A percentile compares a stretch with the other conserved stretches of the same genome.
These are phyloP conservation scores for Acronicta alni DNA, from an alignment of 2,888 invertebrate genomes.

Conservation along the genomic window DNA sequence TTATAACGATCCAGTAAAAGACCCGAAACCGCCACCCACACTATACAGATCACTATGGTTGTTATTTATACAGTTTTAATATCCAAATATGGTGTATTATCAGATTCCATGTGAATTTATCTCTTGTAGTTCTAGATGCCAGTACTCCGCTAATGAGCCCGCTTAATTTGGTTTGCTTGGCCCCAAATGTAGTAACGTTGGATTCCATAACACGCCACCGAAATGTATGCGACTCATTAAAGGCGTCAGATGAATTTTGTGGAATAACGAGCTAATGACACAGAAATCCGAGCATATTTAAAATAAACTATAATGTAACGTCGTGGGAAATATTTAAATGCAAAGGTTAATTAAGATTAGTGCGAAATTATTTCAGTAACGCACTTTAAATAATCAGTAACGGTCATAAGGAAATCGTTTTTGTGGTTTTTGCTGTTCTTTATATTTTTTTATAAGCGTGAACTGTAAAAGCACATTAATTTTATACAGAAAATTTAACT, in stretches of 20 bases:
- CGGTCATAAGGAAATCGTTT: slow-evolving; percentile 4
- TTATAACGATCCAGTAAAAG: slow-evolving; percentile 38
- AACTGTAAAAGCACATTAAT: neutral
- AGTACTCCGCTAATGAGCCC: slow-evolving; percentile 63
- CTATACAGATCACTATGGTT: slow-evolving; percentile 30
- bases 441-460: neutral
- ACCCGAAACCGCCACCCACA: slow-evolving; percentile 32
- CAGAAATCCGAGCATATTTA: slow-evolving; percentile 59
- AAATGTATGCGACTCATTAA: slow-evolving; percentile 71
- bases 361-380: slow-evolving; percentile 13
- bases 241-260: slow-evolving; percentile 68
- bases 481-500: neutral
- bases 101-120: slow-evolving; percentile 52
- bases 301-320: slow-evolving; percentile 35
- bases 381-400: slow-evolving; percentile 10
- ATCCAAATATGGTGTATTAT: slow-evolving; percentile 54
- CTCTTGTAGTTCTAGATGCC: slow-evolving; percentile 54
- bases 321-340: slow-evolving; percentile 45
- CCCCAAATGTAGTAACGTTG: slow-evolving; percentile 64
- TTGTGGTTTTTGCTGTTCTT: neutral
- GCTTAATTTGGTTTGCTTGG: slow-evolving; percentile 66
- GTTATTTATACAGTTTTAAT: slow-evolving; percentile 46
- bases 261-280: slow-evolving; percentile 67
- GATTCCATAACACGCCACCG: slow-evolving; percentile 67
- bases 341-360: slow-evolving; percentile 15